Base-by-base conservation (phyloP, 2,888 invertebrate species). In the Cheilosia pagana region DNA sequence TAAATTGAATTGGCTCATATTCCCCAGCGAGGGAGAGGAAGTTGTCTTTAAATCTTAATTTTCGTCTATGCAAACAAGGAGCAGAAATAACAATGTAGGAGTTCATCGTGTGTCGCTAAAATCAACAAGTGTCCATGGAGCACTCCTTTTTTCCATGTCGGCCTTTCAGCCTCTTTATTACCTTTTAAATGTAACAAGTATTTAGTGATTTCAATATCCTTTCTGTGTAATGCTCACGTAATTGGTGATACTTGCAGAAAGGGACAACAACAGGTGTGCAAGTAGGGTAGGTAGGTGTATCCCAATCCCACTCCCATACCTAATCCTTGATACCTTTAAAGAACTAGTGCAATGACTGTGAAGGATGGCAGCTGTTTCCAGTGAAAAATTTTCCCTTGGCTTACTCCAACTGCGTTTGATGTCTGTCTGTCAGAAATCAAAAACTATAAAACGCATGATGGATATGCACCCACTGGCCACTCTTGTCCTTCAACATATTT, bases 161-260 rank as follows among this genome's bases (percentile, higher is more conserved):
- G 45, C 23, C 45, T 52, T 21, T 28, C 35, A 43, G n/a, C n/a
- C 5, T 35, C 28, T 43, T 62, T 43, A 28, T 60, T 43, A 41
- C 57, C 12, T 21, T 21, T 48, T 16, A 60, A 60, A 35, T 31
- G 35, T 60, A 75, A 82, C 72, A 55, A 72, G 77, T 62, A 72
- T 72, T 82, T 72, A 82, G 48, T 67, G 55, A 50, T 25, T 50
- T 48, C 55, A 72, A 72, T 82, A 68, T 74, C 68, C 82, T 68
- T 35, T 35, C 50, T n/a, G n/a, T 55, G 52, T 67, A 53, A 45
- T 21, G 35, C 25, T 62, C 21, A 35, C 31, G 55, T 62, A 77
- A 77, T 68, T 43, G 77, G 43, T 68, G 35, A 41, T 28, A 57
- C 31, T 35, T 31, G 31, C 7, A 7, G 35, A 10, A 41, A 23